These are phyloP conservation scores for Channa argus DNA, from an alignment of 2,113 vertebrate species.

Conservation along the genomic window DNA sequence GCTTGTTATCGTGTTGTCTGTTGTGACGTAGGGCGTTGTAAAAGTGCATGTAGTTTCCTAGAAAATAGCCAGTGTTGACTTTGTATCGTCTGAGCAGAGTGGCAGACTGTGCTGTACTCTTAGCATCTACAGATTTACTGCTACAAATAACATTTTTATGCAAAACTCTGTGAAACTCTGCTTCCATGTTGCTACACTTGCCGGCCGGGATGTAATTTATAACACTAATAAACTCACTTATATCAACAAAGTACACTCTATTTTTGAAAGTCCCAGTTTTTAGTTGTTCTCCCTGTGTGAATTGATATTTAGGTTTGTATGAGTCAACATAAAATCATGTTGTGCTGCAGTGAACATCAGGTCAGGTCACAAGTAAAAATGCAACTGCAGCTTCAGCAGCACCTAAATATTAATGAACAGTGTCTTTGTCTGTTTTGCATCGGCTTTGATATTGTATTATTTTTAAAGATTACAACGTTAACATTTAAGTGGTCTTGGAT, in stretches of 20 bases:
- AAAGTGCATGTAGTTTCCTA: slow-evolving; percentile 17
- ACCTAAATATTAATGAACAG: background rate
- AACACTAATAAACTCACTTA: background rate
- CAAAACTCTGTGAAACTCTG: background rate
- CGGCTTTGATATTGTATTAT: background rate
- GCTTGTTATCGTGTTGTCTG: slow-evolving; percentile 10
- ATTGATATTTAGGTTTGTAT: slow-evolving; percentile 8
- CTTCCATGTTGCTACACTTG: background rate
- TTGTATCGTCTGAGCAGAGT: background rate
- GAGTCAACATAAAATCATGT: slow-evolving; percentile 15
- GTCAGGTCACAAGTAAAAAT: background rate
- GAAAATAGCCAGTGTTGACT: slow-evolving; percentile 4
- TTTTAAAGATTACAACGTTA: too few relatives aligned
- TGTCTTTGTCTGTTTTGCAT: background rate
- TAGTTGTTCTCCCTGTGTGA: background rate
- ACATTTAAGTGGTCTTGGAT: background rate
- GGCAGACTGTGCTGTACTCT: background rate
- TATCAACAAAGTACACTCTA: background rate
- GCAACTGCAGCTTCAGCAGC: background rate
- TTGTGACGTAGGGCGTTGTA: slow-evolving; percentile 5
- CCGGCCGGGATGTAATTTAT: background rate
- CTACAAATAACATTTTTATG: too few relatives aligned
- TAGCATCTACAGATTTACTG: background rate
- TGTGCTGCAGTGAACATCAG: background rate
- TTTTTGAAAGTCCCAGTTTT: background rate